Base-by-base conservation (phyloP, 2,797 vertebrate species). In the Periparus ater region DNA sequence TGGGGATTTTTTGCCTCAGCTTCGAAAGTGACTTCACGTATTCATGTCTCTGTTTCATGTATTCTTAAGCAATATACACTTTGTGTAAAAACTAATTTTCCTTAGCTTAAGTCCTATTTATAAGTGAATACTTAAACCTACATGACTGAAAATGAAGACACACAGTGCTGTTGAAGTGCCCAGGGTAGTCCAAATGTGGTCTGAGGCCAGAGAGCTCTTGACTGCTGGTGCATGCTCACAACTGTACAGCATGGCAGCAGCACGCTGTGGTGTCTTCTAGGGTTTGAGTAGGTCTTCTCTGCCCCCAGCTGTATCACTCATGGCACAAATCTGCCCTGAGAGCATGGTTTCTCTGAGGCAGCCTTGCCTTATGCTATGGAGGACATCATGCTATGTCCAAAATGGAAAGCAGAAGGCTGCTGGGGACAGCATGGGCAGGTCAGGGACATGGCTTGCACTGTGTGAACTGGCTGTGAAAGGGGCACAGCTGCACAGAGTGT, bases 221-320 rank as follows among this genome's bases (percentile, higher is more conserved):
- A 3, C 16, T 4, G 1, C 40, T 45, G 40, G 2, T 70, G 32
- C 10, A 10, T 0, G 0, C 62, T 84, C 23, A 65, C 17, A 76
- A 3, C 27, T 40, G 32, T 23, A 2, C 20, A 50, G 57, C 55
- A 29, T 30, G 36, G 26, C 17, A 16, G 26, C 51, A 47, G 63
- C 66, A 62, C 34, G 3, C 16, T 32, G 16, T 32, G 63, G 17
- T 55, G 40, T 25, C 30, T 83, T 74, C 34, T 62, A 81, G 21
- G 13, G 19, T 57, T 32, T 73, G 58, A 22, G 27, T 22, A 30
- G 70, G 10, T 68, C 40, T 54, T 42, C 54, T 76, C 27, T 78
- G 44, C 18, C 45, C 50, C 6, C 21, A 40, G 3, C 21, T 89
- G 66, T n/a, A 27, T 78, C 42, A 26, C 8, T 67, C 9, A 7